These are phyloP conservation scores for Machaerirhynchus nigripectus DNA, from an alignment of 2,113 vertebrate species.

Conservation along the genomic window DNA sequence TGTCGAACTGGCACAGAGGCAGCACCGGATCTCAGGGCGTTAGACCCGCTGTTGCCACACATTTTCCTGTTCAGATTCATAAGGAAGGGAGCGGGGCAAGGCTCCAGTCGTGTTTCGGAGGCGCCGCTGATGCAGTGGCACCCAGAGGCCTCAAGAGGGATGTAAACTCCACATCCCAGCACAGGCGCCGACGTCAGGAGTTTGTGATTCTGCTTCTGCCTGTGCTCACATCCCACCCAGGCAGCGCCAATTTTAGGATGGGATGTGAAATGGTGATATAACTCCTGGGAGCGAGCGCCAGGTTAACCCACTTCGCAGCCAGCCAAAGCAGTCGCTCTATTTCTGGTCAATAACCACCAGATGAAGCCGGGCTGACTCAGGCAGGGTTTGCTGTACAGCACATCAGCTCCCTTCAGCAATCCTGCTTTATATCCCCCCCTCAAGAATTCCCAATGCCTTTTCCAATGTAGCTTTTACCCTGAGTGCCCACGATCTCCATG, in stretches of 20 bases:
- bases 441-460: neutral
- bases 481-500: constrained; percentile 99
- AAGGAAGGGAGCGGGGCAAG: neutral
- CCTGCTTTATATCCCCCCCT: neutral
- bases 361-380: neutral
- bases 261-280: neutral
- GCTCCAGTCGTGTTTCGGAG: fast-evolving
- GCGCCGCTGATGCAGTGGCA: neutral
- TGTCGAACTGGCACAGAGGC: neutral
- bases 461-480: constrained; percentile 75
- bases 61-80: neutral
- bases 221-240: neutral
- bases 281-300: neutral
- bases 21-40: neutral
- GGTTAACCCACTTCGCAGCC: neutral
- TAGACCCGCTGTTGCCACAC: neutral
- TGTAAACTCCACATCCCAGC: neutral
- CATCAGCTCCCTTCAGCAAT: neutral
- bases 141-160: constrained; percentile 29
- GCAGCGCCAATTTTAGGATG: neutral
- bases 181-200: neutral
- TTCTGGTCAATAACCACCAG: neutral
- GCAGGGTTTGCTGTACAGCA: neutral
- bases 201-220: neutral
- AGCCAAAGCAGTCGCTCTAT: neutral